These are phyloP conservation scores for Gymnarchus niloticus DNA, from an alignment of 2,113 vertebrate species.

Conservation along the genomic window DNA sequence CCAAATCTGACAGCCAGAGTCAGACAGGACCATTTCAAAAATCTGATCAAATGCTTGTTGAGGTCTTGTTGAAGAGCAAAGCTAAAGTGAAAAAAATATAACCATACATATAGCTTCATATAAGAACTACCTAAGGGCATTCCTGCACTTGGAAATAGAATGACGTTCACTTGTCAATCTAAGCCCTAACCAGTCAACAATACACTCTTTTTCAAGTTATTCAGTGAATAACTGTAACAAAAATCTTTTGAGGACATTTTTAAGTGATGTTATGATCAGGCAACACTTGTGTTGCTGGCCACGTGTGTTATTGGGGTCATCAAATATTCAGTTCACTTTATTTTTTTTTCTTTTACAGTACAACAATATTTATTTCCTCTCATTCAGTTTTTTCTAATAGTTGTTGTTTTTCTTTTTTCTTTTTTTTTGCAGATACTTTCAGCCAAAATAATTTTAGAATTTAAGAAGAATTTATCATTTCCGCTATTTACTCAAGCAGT, in stretches of 20 bases:
- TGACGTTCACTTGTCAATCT: constrained; percentile 67
- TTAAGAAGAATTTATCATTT: too few species aligned
- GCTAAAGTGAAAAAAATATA: constrained; percentile 45
- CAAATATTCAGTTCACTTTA: not conserved
- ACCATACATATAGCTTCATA: constrained; percentile 50
- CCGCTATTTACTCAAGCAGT: too few species aligned
- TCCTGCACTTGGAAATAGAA: constrained; percentile 58
- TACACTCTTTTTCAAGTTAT: constrained; percentile 43
- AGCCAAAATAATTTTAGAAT: too few species aligned
- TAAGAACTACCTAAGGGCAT: constrained; percentile 52
- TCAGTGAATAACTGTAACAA: constrained; percentile 58
- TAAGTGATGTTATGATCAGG: too few species aligned
- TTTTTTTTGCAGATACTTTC: too few species aligned
- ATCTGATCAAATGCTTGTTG: constrained; percentile 64
- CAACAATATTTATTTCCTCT: too few species aligned
- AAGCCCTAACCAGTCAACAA: constrained; percentile 44
- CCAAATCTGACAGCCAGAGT: constrained; percentile 60
- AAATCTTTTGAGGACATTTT: not conserved
- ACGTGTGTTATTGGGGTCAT: too few species aligned
- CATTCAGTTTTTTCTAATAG: too few species aligned
- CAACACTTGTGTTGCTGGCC: too few species aligned
- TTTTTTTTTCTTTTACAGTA: not conserved
- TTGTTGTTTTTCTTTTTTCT: too few species aligned
- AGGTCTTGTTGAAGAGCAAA: constrained; percentile 54
- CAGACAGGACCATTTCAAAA: constrained; percentile 60